Conservation (phyloP, 2,888 invertebrate species). For the Hydraecia micacea region DNA sequence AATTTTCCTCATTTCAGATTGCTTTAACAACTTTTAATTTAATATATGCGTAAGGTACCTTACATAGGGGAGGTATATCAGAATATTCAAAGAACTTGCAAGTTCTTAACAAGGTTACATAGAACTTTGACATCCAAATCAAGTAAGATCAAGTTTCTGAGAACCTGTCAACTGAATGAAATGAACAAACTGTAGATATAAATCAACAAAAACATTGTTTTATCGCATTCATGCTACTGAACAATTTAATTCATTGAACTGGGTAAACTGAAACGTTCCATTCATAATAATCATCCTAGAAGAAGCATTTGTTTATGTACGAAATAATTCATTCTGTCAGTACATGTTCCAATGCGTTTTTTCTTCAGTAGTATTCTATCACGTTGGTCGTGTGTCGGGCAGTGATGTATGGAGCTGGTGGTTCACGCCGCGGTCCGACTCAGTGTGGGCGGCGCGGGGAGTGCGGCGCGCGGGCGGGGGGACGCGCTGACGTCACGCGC, state of each 20-base stretch:
- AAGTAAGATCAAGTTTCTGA: slow-evolving; percentile 18
- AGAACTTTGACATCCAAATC: slow-evolving; percentile 10
- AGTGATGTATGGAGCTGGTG: slow-evolving; percentile 68
- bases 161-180: slow-evolving; percentile 1
- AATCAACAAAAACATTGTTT: background rate
- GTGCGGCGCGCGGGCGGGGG: slow-evolving; percentile 61
- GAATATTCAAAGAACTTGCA: slow-evolving; percentile 30
- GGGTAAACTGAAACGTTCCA: background rate
- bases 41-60: background rate
- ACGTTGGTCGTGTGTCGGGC: slow-evolving; percentile 51
- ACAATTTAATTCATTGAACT: background rate
- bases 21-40: slow-evolving; percentile 42
- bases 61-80: slow-evolving; percentile 3
- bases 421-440: slow-evolving; percentile 69
- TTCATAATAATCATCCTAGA: background rate
- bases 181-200: slow-evolving; percentile 5
- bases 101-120: slow-evolving; percentile 28
- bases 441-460: slow-evolving; percentile 66
- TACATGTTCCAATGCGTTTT: slow-evolving; percentile 44
- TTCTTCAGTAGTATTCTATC: slow-evolving; percentile 53
- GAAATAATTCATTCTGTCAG: slow-evolving; percentile 23
- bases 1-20: slow-evolving; percentile 20
- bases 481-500: slow-evolving; percentile 86
- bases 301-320: slow-evolving; percentile 8
- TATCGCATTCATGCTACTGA: background rate